Evolutionary conservation across 2,797 vertebrate genomes (phyloP), one percentile per base, ranked within the genome.

Genomic region (Denticeps clupeoides): DNA sequence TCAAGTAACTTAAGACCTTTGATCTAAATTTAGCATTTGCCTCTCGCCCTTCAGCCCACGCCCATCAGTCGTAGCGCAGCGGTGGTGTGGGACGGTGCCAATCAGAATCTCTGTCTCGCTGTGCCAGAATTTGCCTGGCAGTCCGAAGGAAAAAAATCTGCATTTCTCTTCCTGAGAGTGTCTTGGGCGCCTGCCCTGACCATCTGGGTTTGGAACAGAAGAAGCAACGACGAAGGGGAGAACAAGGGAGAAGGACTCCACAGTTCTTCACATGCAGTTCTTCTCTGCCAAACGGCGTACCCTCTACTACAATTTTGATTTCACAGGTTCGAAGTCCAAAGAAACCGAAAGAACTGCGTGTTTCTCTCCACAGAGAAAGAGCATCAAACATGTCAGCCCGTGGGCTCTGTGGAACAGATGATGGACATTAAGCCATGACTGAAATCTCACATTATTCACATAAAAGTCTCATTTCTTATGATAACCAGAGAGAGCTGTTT

Each of bases 221-320:
- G 29, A 49, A 58, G 25, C 49, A 47, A 47, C 31, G 56, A 54
- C 24, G 49, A 59, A 47, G 24, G 33, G 65, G 64, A 53, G 29
- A 45, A 38, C 28, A 26, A 5, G 33, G 4, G 29, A 33, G 16
- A 22, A 13, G 19, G n/a, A 28, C 16, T 70, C 69, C 72, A 70
- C 59, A 68, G 75, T 73, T 74, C 59, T 71, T 71, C 71, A 73
- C 69, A 75, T 76, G 77, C 63, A 71, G 67, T 60, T 64, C 63
- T 56, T 60, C 52, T 63, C 21, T 46, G n/a, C n/a, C n/a, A n/a
- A n/a, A n/a, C n/a, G n/a, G n/a, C n/a, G n/a, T n/a, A n/a, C n/a
- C n/a, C n/a, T n/a, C n/a, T n/a, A n/a, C n/a, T n/a, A n/a, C n/a
- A n/a, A n/a, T n/a, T n/a, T n/a, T n/a, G n/a, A n/a, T n/a, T n/a